Evolutionary conservation across 1,140 invertebrate species (phyloP).

Genomic region (Drosophila parabipectinata): DNA sequence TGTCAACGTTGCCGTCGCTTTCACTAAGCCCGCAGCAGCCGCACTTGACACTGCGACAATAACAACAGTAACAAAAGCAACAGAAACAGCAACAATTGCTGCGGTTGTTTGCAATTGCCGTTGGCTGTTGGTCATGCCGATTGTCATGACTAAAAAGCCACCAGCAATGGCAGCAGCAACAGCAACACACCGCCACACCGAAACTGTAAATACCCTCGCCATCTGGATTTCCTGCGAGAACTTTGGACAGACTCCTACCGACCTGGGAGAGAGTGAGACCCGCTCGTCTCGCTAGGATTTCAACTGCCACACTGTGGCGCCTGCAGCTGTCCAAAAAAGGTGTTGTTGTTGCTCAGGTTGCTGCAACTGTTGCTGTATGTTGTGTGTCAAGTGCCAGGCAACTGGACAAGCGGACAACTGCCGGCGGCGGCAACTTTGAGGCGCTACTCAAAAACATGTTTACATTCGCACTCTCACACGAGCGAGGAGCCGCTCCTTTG

Average conservation of each 20-base stretch:
- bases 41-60: slow-evolving; percentile 75
- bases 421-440: slow-evolving; percentile 64
- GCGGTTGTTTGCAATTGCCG: slow-evolving; percentile 75
- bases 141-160: slow-evolving; percentile 75
- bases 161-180: slow-evolving; percentile 36
- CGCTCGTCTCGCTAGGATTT: slow-evolving; percentile 25
- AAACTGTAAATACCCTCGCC: slow-evolving; percentile 24
- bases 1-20: slow-evolving; percentile 62
- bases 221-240: slow-evolving; percentile 8
- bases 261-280: slow-evolving; percentile 5
- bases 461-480: slow-evolving; percentile 51
- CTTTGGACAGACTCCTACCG: neutral
- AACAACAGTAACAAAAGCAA: slow-evolving; percentile 34
- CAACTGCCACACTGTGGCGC: slow-evolving; percentile 60
- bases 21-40: slow-evolving; percentile 57
- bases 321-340: slow-evolving; percentile 69
- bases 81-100: slow-evolving; percentile 56
- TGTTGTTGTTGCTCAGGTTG: slow-evolving; percentile 52
- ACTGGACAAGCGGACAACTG: slow-evolving; percentile 64
- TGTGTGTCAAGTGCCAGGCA: slow-evolving; percentile 75
- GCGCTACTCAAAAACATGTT: slow-evolving; percentile 76
- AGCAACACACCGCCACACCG: neutral
- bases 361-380: slow-evolving; percentile 46
- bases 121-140: slow-evolving; percentile 75
- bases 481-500: slow-evolving; percentile 35